These are phyloP conservation scores for Pilophorus perplexus DNA, from an alignment of 2,888 invertebrate genomes.

Conservation along the genomic window DNA sequence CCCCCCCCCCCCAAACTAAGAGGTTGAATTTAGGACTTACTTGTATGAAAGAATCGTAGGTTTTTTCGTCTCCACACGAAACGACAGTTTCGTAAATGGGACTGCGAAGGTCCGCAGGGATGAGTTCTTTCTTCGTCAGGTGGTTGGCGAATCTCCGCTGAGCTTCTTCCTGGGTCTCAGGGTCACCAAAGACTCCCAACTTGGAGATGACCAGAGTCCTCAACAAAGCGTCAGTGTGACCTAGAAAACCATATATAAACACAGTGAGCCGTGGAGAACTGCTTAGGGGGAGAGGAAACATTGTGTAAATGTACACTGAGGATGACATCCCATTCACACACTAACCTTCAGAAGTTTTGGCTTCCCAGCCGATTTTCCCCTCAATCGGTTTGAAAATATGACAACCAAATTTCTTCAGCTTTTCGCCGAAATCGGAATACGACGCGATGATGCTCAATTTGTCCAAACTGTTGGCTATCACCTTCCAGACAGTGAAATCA, in stretches of 20 bases:
- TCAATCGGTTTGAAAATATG: conserved; percentile 71
- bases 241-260: conserved; percentile 51
- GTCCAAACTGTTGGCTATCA: conserved; percentile 73
- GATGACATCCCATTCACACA: neutral
- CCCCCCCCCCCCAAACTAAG: too few relatives aligned
- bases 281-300: neutral
- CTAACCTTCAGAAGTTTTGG: conserved; percentile 70
- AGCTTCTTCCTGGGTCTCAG: conserved; percentile 74
- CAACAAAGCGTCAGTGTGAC: conserved; percentile 78
- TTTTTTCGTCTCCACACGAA: conserved; percentile 65
- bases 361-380: conserved; percentile 79
- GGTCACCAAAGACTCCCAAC: conserved; percentile 77
- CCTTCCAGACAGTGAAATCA: conserved; percentile 88
- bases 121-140: conserved; percentile 57
- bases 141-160: conserved; percentile 65
- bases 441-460: conserved; percentile 73
- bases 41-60: conserved; percentile 73
- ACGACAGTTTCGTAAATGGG: conserved; percentile 85
- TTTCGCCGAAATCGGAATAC: conserved; percentile 71
- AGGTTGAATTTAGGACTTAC: too few relatives aligned
- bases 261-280: neutral
- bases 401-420: conserved; percentile 72
- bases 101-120: conserved; percentile 81
- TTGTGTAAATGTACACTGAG: neutral
- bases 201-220: conserved; percentile 79